phyloP scores from a whole-genome alignment of 2,797 vertebrate species.

The Leptoclinus maculatus region DNA sequence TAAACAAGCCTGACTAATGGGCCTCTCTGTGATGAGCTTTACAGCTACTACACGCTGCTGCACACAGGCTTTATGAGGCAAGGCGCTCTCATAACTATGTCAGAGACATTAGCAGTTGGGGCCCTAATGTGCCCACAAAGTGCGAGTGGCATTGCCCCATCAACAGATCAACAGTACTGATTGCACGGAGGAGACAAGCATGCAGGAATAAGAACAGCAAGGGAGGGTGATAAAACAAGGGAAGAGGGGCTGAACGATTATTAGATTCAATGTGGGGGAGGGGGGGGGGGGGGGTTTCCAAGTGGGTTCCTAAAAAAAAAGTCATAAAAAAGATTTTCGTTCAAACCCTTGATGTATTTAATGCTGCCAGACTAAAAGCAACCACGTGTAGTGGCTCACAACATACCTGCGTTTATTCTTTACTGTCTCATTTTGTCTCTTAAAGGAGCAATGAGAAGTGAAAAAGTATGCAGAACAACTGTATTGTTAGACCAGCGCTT shows the following conservation, averaged over 20 bases:
- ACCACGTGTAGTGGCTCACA: neutral
- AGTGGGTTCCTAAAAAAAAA: conserved; percentile 23
- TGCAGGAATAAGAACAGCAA: neutral
- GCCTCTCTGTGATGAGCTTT: conserved; percentile 30
- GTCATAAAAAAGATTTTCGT: neutral
- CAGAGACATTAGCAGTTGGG: conserved; percentile 50
- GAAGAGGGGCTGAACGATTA: conserved; percentile 29
- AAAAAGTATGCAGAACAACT: neutral
- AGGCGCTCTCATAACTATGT: conserved; percentile 44
- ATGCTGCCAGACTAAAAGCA: conserved; percentile 3
- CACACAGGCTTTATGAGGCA: conserved; percentile 48
- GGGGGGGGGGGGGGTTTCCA: no score
- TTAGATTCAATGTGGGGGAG: conserved; percentile 6
- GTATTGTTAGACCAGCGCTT: neutral
- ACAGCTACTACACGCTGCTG: conserved; percentile 30
- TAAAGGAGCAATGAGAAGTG: neutral
- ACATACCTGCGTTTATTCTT: neutral
- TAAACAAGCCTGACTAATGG: conserved; percentile 45
- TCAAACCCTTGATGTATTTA: neutral
- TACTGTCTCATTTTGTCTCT: neutral
- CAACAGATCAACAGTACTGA: conserved; percentile 13
- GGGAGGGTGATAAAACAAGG: conserved; percentile 36
- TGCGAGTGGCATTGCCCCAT: conserved; percentile 27
- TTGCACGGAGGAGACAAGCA: neutral
- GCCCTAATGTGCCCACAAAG: conserved; percentile 48